phyloP scores from a whole-genome alignment of 2,113 vertebrate genomes.

The Scomber japonicus region DNA sequence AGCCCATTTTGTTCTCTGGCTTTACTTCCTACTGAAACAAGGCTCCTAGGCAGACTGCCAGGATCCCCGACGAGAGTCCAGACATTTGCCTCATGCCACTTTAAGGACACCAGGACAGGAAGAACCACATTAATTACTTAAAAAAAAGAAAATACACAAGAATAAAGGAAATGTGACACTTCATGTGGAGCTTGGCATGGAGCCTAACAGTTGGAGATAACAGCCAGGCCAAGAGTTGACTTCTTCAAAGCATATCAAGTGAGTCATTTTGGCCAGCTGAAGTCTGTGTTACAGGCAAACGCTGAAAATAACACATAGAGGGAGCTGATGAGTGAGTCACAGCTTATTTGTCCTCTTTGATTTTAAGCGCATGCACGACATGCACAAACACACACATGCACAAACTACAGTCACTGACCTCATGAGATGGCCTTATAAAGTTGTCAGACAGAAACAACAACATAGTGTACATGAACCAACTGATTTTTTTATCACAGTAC shows the following conservation, averaged over 20 bases:
- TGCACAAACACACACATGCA: slow-evolving; percentile 48
- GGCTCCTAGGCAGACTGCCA: slow-evolving; percentile 34
- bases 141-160: slow-evolving; percentile 19
- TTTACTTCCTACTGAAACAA: slow-evolving; percentile 11
- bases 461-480: slow-evolving; percentile 33
- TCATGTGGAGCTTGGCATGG: slow-evolving; percentile 40
- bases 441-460: slow-evolving; percentile 61
- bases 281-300: slow-evolving; percentile 21
- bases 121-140: slow-evolving; percentile 43
- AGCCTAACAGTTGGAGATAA: slow-evolving; percentile 44
- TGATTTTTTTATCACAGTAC: slow-evolving; percentile 23
- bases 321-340: slow-evolving; percentile 45
- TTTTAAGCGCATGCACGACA: slow-evolving; percentile 29
- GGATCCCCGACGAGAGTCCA: slow-evolving; percentile 23
- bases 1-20: slow-evolving; percentile 25
- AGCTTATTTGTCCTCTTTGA: slow-evolving; percentile 46
- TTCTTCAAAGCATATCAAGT: slow-evolving; percentile 28
- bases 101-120: slow-evolving; percentile 35
- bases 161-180: slow-evolving; percentile 1
- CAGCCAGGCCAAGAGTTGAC: slow-evolving; percentile 41
- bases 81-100: slow-evolving; percentile 39
- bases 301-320: slow-evolving; percentile 48
- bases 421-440: slow-evolving; percentile 60
- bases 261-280: slow-evolving; percentile 15
- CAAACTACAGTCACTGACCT: slow-evolving; percentile 49